Conservation (phyloP, 2,797 vertebrate species). For the Lepilemur ruficaudatus region DNA sequence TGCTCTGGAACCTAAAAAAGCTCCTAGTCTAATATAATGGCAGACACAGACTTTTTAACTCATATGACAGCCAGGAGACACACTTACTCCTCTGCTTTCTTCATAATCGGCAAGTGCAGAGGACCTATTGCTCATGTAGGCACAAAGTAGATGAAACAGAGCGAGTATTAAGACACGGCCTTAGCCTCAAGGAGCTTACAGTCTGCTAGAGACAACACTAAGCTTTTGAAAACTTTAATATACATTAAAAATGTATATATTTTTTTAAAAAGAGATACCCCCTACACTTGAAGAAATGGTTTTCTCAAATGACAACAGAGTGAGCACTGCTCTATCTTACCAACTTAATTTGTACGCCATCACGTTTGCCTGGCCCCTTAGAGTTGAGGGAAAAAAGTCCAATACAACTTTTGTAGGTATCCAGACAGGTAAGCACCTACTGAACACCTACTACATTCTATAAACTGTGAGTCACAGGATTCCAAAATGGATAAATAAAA, state of each 20-base stretch:
- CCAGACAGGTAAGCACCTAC: neutral
- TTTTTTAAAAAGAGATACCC: neutral
- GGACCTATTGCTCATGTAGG: neutral
- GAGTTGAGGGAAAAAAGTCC: neutral
- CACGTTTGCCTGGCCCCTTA: neutral
- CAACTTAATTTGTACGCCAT: neutral
- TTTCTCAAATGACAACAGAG: neutral
- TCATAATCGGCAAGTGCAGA: neutral
- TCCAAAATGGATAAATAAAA: neutral
- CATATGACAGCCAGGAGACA: neutral
- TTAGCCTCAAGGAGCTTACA: neutral
- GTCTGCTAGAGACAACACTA: neutral
- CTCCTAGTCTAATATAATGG: neutral
- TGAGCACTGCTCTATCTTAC: neutral
- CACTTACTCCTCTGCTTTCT: neutral
- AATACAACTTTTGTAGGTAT: rapidly evolving
- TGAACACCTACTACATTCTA: rapidly evolving
- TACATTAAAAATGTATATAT: neutral
- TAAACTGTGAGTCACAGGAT: neutral
- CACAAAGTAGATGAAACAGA: neutral
- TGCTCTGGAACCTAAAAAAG: neutral
- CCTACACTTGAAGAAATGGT: neutral
- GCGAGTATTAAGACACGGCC: neutral
- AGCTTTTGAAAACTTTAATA: neutral
- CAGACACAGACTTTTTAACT: neutral